Evolutionary conservation across 2,797 vertebrate species (phyloP).

Genomic region (Aselliscus stoliczkanus): DNA sequence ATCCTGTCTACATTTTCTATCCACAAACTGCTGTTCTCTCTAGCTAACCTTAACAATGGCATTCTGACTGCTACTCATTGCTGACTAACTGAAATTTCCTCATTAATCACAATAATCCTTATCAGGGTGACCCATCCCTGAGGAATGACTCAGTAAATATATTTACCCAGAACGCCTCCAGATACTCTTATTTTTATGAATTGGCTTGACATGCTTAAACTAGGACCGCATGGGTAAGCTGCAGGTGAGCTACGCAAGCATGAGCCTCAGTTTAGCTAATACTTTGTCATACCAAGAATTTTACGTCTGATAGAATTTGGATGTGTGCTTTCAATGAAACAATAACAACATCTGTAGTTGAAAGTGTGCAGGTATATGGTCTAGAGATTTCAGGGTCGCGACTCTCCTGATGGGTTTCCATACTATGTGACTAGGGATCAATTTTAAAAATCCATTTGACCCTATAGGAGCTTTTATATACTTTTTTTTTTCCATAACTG

Average conservation of each 20-base stretch:
- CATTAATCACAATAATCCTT: background rate
- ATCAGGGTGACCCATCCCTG: background rate
- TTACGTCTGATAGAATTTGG: background rate
- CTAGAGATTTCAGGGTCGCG: background rate
- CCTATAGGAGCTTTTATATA: background rate
- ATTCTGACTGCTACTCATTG: background rate
- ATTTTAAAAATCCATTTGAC: background rate
- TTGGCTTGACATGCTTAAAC: background rate
- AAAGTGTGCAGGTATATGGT: background rate
- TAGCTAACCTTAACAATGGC: background rate
- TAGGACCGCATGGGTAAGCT: background rate
- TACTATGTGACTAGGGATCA: background rate
- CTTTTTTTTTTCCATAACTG: background rate
- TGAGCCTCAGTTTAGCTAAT: background rate
- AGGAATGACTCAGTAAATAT: background rate
- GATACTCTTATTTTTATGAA: background rate
- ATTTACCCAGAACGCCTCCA: background rate
- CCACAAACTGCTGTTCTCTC: background rate
- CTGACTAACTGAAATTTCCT: background rate
- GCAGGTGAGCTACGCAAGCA: background rate
- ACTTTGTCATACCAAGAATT: background rate
- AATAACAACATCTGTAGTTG: background rate
- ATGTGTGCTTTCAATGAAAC: background rate
- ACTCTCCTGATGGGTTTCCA: background rate
- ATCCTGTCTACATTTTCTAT: background rate